Evolutionary conservation across 2,888 invertebrate species (phyloP), one percentile per base, ranked within the genome.

Genomic region (Tachina grossa): DNA sequence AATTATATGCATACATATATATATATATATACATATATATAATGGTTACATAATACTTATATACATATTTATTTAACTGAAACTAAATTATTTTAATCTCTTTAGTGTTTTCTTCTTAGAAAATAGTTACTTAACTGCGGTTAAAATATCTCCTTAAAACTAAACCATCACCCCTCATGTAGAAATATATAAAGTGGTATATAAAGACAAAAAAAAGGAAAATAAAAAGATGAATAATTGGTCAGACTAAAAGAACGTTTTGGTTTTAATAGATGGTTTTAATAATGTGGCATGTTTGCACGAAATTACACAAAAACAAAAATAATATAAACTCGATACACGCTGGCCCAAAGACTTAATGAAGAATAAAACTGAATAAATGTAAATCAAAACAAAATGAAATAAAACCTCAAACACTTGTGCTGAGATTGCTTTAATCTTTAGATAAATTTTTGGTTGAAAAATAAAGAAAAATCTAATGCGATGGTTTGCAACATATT

Each of bases 341-440:
- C 16, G 47, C 43, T 43, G 55, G 22, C 14, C 10, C 11, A 43
- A 16, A 22, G 71, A 71, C 11, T 14, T 19, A 71, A 22, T 14
- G n/a, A 55, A 13, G 43, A 43, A 41, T n/a, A 22, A 22, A 72
- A 31, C 5, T 31, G 6, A 31, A 31, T 6, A 31, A 31, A 31
- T 31, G 5, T 31, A 31, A 31, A 31, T 31, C 31, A 31, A 31
- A 31, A 31, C 31, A 72, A 47, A 10, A 31, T 13, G 16, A n/a
- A 49, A 61, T 41, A 41, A 72, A 74, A 61, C 74, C 74, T 51
- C 49, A 61, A 51, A 61, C 39, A 61, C 61, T 61, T 61, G 74
- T 74, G 74, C 74, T 51, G 41, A 59, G 19, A 51, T 49, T 31
- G 41, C 14, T 51, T 59, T 9, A 72, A 41, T 74, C 61, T n/a